Percentiles rank a stretch among this genome's conserved stretches.
Evolutionary conservation across 2,797 vertebrate genomes (phyloP).

Genomic region (Benthosema pterotum): DNA sequence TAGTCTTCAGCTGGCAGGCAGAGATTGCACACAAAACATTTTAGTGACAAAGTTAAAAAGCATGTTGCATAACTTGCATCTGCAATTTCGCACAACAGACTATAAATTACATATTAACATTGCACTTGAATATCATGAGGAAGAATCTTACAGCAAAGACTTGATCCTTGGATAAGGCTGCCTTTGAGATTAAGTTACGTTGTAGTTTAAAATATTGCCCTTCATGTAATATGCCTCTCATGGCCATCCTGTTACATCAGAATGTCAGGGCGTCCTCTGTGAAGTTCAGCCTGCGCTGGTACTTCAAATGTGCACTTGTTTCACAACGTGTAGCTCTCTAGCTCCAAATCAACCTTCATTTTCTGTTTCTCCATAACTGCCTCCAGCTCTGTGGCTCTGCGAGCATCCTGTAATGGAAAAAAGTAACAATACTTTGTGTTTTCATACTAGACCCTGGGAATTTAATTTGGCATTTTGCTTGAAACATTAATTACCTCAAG

Average conservation of each 20-base stretch:
- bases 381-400: slow-evolving; percentile 83
- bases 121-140: neutral
- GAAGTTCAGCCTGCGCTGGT: neutral
- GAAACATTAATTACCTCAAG: slow-evolving; percentile 78
- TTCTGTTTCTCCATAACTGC: slow-evolving; percentile 91
- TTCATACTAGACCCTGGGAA: no score
- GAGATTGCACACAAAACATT: slow-evolving; percentile 7
- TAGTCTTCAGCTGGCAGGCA: slow-evolving; percentile 13
- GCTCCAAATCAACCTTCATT: slow-evolving; percentile 84
- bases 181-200: slow-evolving; percentile 4
- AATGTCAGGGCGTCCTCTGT: neutral
- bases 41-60: slow-evolving; percentile 11
- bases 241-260: neutral
- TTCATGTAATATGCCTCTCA: neutral
- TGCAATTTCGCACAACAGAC: no score
- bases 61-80: neutral
- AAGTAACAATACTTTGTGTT: neutral
- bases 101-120: neutral
- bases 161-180: neutral
- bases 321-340: slow-evolving; percentile 79
- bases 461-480: no score
- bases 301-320: neutral
- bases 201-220: neutral
- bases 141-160: slow-evolving; percentile 6
- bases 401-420: slow-evolving; percentile 76